phyloP scores from a whole-genome alignment of 2,797 vertebrate species.

The Myiothlypis chrysogaster region DNA sequence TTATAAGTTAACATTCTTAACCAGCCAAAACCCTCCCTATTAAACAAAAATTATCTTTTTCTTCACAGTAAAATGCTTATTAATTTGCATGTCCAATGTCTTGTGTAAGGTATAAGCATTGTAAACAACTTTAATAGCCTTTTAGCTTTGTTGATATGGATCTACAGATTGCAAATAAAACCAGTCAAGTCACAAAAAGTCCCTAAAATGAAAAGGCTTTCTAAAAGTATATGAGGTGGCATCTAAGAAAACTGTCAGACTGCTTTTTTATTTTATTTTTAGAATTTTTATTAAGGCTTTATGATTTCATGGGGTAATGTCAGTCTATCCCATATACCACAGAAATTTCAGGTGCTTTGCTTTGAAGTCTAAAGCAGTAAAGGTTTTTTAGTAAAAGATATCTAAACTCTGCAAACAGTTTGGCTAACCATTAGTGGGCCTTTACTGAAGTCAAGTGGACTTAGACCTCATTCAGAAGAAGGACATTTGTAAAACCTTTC shows the following conservation, averaged over 20 bases:
- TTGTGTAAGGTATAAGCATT: not conserved
- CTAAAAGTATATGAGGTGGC: not conserved
- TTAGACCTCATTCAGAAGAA: not conserved
- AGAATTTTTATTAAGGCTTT: not conserved
- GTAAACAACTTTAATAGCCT: not conserved
- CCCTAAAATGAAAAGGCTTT: not conserved
- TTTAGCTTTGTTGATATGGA: not conserved
- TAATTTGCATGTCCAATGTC: not conserved
- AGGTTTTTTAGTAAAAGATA: not conserved
- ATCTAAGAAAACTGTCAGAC: not conserved
- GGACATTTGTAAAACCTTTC: not conserved
- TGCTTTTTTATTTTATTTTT: not conserved
- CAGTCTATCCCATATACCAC: not conserved
- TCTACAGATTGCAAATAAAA: not conserved
- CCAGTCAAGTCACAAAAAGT: not conserved
- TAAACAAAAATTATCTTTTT: not conserved
- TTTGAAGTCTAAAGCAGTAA: not conserved
- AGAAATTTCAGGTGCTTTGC: not conserved
- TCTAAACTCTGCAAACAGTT: not conserved
- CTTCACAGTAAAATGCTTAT: not conserved
- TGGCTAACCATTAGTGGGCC: not conserved
- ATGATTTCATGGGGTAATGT: not conserved
- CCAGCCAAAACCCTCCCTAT: not conserved
- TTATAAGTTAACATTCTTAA: not conserved
- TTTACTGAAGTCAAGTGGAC: not conserved